These are phyloP conservation scores for Cyprinodon variegatus DNA, from an alignment of 2,113 vertebrate species.

Conservation along the genomic window DNA sequence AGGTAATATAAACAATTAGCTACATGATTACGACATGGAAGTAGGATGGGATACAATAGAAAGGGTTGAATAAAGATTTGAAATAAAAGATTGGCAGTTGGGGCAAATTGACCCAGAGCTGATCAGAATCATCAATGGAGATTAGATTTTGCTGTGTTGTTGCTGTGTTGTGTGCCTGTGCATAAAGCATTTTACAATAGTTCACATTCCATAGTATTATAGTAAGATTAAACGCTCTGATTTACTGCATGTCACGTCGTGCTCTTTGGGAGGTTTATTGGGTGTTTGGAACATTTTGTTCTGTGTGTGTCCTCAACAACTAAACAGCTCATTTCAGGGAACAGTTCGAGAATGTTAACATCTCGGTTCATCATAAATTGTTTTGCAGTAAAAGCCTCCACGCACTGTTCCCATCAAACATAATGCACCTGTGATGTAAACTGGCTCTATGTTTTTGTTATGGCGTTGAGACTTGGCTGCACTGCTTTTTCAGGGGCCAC, in stretches of 20 bases:
- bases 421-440: conserved; percentile 28
- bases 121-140: conserved; percentile 2
- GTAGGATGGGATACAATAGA: too few species aligned
- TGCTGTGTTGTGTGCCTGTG: neutral
- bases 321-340: conserved; percentile 20
- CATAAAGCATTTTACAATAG: conserved; percentile 33
- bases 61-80: too few species aligned
- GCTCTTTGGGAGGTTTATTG: conserved; percentile 41
- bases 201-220: conserved; percentile 42
- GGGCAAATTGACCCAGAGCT: too few species aligned
- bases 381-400: conserved; percentile 15
- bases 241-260: conserved; percentile 49
- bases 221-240: conserved; percentile 59
- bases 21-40: too few species aligned
- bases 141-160: conserved; percentile 10
- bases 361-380: conserved; percentile 27
- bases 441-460: conserved; percentile 8
- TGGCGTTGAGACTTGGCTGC: neutral
- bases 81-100: too few species aligned
- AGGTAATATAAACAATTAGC: too few species aligned
- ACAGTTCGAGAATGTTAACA: conserved; percentile 1
- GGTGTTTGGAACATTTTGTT: conserved; percentile 35
- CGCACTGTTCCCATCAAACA: conserved; percentile 22
- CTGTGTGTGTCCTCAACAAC: conserved; percentile 33
- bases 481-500: conserved; percentile 8